phyloP scores from a whole-genome alignment of 1,140 invertebrate genomes.

The Brevipalpus yothersi region DNA sequence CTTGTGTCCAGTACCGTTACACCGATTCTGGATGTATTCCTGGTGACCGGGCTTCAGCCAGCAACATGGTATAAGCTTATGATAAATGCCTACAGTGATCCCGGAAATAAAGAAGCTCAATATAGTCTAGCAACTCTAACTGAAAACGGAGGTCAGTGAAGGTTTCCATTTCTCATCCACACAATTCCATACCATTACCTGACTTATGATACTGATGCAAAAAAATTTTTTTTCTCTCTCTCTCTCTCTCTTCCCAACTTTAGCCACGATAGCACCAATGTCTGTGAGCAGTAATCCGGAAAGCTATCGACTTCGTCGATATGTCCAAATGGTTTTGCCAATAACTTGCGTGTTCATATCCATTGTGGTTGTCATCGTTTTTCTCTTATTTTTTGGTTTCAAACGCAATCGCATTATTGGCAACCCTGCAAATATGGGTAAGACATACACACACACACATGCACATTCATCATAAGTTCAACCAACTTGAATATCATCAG shows the following conservation, averaged over 20 bases:
- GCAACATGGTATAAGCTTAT: slow-evolving; percentile 32
- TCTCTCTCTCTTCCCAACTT: background rate
- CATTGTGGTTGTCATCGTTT: background rate
- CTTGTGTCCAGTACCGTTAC: slow-evolving; percentile 6
- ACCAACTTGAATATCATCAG: too few relatives aligned
- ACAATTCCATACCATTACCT: background rate
- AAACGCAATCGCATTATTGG: background rate
- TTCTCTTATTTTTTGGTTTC: background rate
- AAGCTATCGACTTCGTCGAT: background rate
- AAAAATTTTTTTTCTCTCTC: background rate
- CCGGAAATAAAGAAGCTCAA: slow-evolving; percentile 42
- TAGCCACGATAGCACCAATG: background rate
- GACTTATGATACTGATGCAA: background rate
- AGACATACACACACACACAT: background rate
- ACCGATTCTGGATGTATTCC: slow-evolving; percentile 4
- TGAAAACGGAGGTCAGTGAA: slow-evolving; percentile 35
- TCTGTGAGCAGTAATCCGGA: background rate
- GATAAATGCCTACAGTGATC: slow-evolving; percentile 14
- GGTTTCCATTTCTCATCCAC: background rate
- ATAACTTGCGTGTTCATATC: background rate
- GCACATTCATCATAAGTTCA: too few relatives aligned
- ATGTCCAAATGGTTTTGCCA: background rate
- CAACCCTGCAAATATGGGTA: too few relatives aligned
- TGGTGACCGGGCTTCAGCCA: slow-evolving; percentile 39
- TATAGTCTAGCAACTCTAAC: slow-evolving; percentile 56